Evolutionary conservation across 2,888 invertebrate genomes (phyloP), one percentile per base, ranked within the genome.

Genomic region (Macrostomum cliftonense): DNA sequence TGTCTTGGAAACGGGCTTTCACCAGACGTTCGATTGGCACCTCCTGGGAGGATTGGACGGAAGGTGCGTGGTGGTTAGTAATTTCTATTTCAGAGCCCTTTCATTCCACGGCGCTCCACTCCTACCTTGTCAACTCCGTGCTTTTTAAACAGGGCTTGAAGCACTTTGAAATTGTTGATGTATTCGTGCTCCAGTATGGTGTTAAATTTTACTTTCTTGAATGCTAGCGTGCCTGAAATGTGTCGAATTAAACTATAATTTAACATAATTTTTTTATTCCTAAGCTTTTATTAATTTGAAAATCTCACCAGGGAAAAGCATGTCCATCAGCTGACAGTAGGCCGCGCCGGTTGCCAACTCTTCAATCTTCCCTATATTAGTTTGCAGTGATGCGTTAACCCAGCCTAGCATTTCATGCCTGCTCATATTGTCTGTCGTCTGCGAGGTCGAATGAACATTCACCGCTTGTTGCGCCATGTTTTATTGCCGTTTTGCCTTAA

Each of bases 261-360:
- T n/a, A n/a, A n/a, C n/a, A n/a, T n/a, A n/a, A n/a, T n/a, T n/a
- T n/a, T 28, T 28, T 28, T 28, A 28, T 28, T 28, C 4, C 28
- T 28, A 28, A 28, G n/a, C n/a, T n/a, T 28, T 28, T 7, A 7
- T 9, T 28, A 28, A 9, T 9, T 7, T 4, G 9, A 12, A 12
- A 5, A 9, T 21, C 17, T 43, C 5, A 75, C 77, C 77, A 54
- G 87, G 83, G 72, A 97, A 97, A 46, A 99, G 76, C 85, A 95
- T 88, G 70, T 99, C 95, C 87, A 97, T 95, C 65, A 97, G 89
- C 71, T 95, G 95, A 69, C 95, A 95, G 71, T 99, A 99, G 13
- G 91, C 93, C 55, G 95, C 91, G 55, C 73, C 28, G 57, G 91
- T 85, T 71, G 91, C 89, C 53, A 99, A 74, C 71, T 99, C 93